These are phyloP conservation scores for Dicaeum eximium DNA, from an alignment of 2,113 vertebrate genomes.

Conservation along the genomic window DNA sequence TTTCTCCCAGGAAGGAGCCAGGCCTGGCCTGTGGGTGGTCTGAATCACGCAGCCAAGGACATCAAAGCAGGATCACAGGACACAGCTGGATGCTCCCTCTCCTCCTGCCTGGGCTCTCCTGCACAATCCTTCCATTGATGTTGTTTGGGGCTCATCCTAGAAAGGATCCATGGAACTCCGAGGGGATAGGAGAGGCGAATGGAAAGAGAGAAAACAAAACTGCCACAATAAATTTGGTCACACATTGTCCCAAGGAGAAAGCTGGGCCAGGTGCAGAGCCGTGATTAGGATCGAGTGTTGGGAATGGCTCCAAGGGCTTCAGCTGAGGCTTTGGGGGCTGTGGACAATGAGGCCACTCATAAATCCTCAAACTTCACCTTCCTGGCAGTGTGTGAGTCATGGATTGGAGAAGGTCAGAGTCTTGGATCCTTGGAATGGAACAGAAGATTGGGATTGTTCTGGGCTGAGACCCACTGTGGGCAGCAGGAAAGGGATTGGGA, in stretches of 20 bases:
- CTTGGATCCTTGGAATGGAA: background rate
- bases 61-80: background rate
- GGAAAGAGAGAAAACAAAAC: background rate
- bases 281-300: background rate
- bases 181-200: background rate
- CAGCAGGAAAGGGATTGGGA: background rate
- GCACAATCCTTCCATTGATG: background rate
- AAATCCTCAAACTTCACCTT: background rate
- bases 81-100: slow-evolving; percentile 2
- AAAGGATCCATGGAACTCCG: background rate
- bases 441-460: background rate
- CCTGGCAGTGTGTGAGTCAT: background rate
- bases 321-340: background rate
- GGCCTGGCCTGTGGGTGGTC: slow-evolving; percentile 9
- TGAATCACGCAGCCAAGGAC: background rate
- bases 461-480: background rate
- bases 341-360: background rate
- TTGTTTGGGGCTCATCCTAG: background rate
- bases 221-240: background rate
- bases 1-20: background rate
- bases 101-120: background rate
- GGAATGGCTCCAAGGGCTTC: slow-evolving; percentile 6
- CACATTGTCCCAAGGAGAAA: slow-evolving; percentile 4
- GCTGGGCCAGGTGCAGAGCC: slow-evolving; percentile 22
- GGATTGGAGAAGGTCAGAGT: background rate